Conservation (phyloP, 2,888 invertebrate species). For the Schizaphis graminum region DNA sequence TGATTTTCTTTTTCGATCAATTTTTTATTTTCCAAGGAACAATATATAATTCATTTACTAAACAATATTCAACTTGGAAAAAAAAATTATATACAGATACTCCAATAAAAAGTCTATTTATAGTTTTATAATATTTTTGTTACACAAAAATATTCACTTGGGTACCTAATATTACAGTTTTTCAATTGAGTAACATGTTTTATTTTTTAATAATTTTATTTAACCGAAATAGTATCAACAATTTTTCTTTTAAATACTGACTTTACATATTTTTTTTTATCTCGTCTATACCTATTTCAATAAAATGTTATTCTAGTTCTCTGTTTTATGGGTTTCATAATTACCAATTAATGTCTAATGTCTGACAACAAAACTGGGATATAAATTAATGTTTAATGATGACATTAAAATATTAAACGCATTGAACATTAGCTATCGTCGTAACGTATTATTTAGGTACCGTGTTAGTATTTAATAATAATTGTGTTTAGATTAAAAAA, state of each 20-base stretch:
- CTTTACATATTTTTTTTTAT: background rate
- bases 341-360: slow-evolving; percentile 32
- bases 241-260: background rate
- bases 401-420: slow-evolving; percentile 13
- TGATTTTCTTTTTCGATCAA: background rate
- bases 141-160: background rate
- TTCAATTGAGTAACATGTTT: background rate
- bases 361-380: background rate
- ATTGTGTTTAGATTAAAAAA: background rate
- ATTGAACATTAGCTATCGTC: background rate
- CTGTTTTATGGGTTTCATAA: slow-evolving; percentile 25
- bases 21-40: background rate
- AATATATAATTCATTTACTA: background rate
- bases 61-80: background rate
- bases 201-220: slow-evolving; percentile 8
- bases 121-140: background rate
- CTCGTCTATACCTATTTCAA: background rate
- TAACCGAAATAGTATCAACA: background rate
- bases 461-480: background rate
- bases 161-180: background rate
- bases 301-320: slow-evolving; percentile 20
- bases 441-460: background rate
- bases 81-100: background rate
- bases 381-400: slow-evolving; percentile 31
- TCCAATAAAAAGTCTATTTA: background rate